Base-by-base conservation (phyloP, 2,113 vertebrate species). In the Aegotheles bennettii region DNA sequence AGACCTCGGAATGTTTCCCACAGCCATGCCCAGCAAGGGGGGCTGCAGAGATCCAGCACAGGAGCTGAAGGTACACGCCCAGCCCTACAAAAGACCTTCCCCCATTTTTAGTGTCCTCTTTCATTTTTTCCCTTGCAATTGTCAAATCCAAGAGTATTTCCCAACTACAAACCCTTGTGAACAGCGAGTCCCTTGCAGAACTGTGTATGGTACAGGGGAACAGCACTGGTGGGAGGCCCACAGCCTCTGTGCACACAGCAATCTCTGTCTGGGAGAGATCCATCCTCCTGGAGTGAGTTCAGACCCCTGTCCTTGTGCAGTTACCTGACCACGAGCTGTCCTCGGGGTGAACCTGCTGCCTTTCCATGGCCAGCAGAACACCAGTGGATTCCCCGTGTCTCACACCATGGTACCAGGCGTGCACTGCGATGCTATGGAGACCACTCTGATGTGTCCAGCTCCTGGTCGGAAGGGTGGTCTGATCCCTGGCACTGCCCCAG, bases 371-470 rank as follows among this genome's bases (percentile, higher is more conserved):
- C 20, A 33, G 56, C 54, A 29, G 26, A 25, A 47, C 50, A 15
- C 12, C 53, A n/a, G 57, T 2, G 1, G 45, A 42, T n/a, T 59
- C 51, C 11, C 2, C 2, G 2, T 6, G 29, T 31, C 42, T 75
- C 40, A 14, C 6, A 57, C 25, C 31, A 11, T 26, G 59, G 36
- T 26, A 43, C 35, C 64, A 36, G 7, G 35, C 0, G 9, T 24
- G 26, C 15, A 2, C 45, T 12, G 16, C 0, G 2, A 16, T 71
- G 45, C 23, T 25, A 12, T 0, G 1, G 56, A 19, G 25, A 70
- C 50, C 1, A 1, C 36, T 8, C 35, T 6, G 14, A 21, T 3
- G 26, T 11, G 13, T 5, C 18, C 23, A 12, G 89, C 18, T 29
- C 2, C 8, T 0, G 28, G 76, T 40, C 26, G 60, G 35, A 25